Evolutionary conservation across 2,797 vertebrate species (phyloP), one percentile per base, ranked within the genome.

Genomic region (Ctenosaura bakeri): DNA sequence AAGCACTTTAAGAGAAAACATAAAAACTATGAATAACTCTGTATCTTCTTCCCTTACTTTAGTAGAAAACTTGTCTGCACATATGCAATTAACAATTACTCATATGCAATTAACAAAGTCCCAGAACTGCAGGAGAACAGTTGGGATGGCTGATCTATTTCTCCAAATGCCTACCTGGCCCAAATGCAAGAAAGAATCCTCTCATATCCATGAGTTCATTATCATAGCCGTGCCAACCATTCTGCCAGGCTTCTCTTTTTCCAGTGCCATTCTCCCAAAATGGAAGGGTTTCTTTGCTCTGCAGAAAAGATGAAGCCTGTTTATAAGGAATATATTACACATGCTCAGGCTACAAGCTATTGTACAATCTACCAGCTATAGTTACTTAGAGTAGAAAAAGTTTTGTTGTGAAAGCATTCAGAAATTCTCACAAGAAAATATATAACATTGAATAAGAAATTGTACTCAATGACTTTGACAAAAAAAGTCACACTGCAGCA

Each of bases 141-240:
- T 54, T n/a, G 13, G 8, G 2, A 9, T 83, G 50, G 22, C 16
- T 78, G 50, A 32, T n/a, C 4, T 59, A 42, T 38, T 42, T 16
- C 10, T 24, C n/a, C 9, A 74, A 66, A 91, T 79, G 38, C 66
- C 93, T 98, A 99, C 99, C 99, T 90, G 99, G 99, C 92, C 99
- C 99, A 0, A 96, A 98, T 0, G 98, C 99, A 4, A 99, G 13
- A 96, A 99, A 98, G 95, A 99, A 97, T 46, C 97, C 99, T 92
- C 97, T 98, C 99, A 99, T 99, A 94, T 99, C 98, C 93, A 98
- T 94, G 86, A 98, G 98, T 94, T 99, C 98, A 0, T 99, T 99
- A 97, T 99, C 99, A 0, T 99, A 99, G 12, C 99, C 99, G 0
- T 99, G 99, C 99, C 99, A 99, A n/a, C 99, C 99, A 0, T 96